Conservation (phyloP, 1,140 invertebrate species). For the Nomia melanderi region DNA sequence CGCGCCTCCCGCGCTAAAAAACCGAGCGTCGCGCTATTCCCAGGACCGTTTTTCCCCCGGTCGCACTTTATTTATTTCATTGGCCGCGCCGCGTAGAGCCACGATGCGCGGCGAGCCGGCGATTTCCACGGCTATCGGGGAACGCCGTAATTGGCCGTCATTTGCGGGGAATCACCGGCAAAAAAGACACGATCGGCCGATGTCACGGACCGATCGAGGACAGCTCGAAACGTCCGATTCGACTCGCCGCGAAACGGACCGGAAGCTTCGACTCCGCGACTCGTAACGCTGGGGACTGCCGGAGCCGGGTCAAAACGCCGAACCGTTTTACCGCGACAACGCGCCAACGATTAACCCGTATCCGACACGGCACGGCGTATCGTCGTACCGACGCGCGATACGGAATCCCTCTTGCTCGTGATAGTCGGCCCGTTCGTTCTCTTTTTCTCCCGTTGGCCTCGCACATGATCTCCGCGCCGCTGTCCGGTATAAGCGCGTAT, state of each 20-base stretch:
- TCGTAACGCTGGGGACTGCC: neutral
- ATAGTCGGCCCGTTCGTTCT: slow-evolving; percentile 1
- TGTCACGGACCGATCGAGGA: neutral
- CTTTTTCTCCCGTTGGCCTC: slow-evolving; percentile 6
- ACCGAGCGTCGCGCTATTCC: slow-evolving; percentile 45
- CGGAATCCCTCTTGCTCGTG: slow-evolving; percentile 1
- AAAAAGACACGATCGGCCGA: slow-evolving; percentile 18
- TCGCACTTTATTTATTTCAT: slow-evolving; percentile 56
- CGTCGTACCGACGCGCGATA: slow-evolving; percentile 31
- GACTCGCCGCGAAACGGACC: neutral
- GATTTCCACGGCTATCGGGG: slow-evolving; percentile 45
- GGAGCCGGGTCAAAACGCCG: slow-evolving; percentile 67
- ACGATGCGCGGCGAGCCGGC: slow-evolving; percentile 22
- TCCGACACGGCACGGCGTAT: slow-evolving; percentile 43
- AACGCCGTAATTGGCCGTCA: slow-evolving; percentile 53
- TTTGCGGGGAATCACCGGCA: slow-evolving; percentile 34
- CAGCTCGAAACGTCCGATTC: neutral
- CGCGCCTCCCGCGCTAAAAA: slow-evolving; percentile 47
- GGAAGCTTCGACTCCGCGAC: slow-evolving; percentile 20
- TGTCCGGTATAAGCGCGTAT: slow-evolving; percentile 58
- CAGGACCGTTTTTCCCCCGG: slow-evolving; percentile 15
- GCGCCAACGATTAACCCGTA: slow-evolving; percentile 77
- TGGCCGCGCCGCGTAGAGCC: slow-evolving; percentile 6
- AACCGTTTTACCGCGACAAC: slow-evolving; percentile 78
- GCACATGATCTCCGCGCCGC: slow-evolving; percentile 40